Percentiles rank a stretch among this genome's conserved stretches.
Conservation (phyloP, 1,140 invertebrate species). For the Delia radicum region DNA sequence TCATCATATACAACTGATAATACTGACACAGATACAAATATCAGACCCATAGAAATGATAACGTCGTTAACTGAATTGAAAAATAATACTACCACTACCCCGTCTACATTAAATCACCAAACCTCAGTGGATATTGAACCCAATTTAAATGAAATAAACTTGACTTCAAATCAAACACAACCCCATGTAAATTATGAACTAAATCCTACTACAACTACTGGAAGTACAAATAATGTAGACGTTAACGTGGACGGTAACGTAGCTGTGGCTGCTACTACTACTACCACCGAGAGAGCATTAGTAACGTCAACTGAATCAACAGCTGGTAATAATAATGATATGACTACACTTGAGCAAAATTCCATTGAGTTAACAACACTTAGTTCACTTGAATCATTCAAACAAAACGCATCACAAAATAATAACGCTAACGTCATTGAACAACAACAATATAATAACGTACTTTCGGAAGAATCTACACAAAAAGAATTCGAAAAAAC, state of each 20-base stretch:
- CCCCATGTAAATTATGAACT: too few relatives aligned
- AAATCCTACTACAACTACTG: not conserved
- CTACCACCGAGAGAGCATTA: not conserved
- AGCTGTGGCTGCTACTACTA: not conserved
- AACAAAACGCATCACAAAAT: constrained; percentile 27
- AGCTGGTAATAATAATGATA: constrained; percentile 34
- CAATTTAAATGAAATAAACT: not conserved
- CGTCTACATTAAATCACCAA: not conserved
- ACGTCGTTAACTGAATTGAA: too few relatives aligned
- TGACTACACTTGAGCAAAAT: constrained; percentile 33
- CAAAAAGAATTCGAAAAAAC: not conserved
- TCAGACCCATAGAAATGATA: not conserved
- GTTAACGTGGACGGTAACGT: not conserved
- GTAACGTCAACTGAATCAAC: not conserved
- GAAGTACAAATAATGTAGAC: not conserved
- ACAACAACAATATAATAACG: not conserved
- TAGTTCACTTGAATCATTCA: constrained; percentile 29
- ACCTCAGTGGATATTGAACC: not conserved
- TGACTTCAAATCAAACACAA: not conserved
- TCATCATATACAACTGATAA: too few relatives aligned
- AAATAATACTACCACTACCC: not conserved
- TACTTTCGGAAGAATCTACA: not conserved
- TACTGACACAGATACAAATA: not conserved
- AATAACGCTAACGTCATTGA: constrained; percentile 25
- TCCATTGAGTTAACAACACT: not conserved